Evolutionary conservation across 1,140 invertebrate species (phyloP).

Genomic region (Planococcus citri): DNA sequence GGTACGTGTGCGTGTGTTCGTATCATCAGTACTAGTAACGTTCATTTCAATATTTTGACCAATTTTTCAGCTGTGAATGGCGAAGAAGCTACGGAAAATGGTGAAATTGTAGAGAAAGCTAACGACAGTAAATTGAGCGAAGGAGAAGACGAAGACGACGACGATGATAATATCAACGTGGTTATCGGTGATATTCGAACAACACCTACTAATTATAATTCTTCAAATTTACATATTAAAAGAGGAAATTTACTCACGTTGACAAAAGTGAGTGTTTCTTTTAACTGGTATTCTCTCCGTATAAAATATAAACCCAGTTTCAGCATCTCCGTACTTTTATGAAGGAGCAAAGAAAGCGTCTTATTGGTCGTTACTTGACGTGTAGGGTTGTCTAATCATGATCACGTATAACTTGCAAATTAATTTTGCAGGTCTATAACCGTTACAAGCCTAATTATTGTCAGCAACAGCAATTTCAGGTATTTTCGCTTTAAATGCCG

Average conservation of each 20-base stretch:
- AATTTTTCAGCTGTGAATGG: background rate
- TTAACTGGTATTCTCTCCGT: too few species aligned
- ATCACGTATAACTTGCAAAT: background rate
- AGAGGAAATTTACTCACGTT: conserved; percentile 5
- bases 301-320: background rate
- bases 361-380: too few species aligned
- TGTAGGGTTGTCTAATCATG: background rate
- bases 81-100: background rate
- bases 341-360: background rate
- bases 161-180: conserved; percentile 10
- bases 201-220: background rate
- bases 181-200: conserved; percentile 11
- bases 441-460: conserved; percentile 13
- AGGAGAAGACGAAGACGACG: conserved; percentile 9
- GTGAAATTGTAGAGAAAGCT: background rate
- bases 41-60: too few species aligned
- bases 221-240: background rate
- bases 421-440: conserved; percentile 16
- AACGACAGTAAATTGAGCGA: conserved; percentile 1
- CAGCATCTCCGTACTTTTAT: background rate
- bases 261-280: background rate
- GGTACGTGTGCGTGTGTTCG: background rate
- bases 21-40: too few species aligned
- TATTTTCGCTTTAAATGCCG: background rate
- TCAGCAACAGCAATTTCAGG: conserved; percentile 8